Percentiles rank a stretch among this genome's conserved stretches.
Conservation (phyloP, 2,797 vertebrate genomes). For the Scleropages formosus region DNA sequence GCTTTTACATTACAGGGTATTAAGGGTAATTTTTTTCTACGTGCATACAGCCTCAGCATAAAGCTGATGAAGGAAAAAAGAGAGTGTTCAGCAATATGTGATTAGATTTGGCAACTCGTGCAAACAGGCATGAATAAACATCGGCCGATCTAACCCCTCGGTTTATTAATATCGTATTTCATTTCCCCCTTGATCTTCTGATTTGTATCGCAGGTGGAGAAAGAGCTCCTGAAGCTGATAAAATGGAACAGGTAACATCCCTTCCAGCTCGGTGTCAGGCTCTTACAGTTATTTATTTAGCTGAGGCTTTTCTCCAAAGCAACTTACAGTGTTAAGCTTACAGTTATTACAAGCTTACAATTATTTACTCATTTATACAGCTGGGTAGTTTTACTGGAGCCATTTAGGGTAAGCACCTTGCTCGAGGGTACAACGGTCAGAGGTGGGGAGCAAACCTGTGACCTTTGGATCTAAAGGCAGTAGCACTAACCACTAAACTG, state of each 20-base stretch:
- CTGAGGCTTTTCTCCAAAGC: too few relatives aligned
- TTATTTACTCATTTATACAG: too few relatives aligned
- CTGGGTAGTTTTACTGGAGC: too few relatives aligned
- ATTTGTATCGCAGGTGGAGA: slow-evolving; percentile 19
- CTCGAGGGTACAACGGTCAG: too few relatives aligned
- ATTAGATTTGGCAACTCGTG: slow-evolving; percentile 20
- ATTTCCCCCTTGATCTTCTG: slow-evolving; percentile 9
- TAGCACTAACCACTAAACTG: too few relatives aligned
- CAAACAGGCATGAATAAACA: slow-evolving; percentile 16
- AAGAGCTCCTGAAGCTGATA: slow-evolving; percentile 9
- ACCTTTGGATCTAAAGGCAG: too few relatives aligned
- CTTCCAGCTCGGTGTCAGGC: background rate
- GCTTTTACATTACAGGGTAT: background rate
- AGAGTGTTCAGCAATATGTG: slow-evolving; percentile 1
- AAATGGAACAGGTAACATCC: background rate
- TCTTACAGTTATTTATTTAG: too few relatives aligned
- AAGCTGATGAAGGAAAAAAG: background rate
- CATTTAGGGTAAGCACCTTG: too few relatives aligned
- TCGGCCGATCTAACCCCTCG: background rate
- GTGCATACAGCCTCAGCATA: background rate
- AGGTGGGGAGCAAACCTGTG: too few relatives aligned
- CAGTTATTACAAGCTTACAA: too few relatives aligned
- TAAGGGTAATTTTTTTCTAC: background rate
- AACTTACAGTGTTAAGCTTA: too few relatives aligned
- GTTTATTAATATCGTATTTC: slow-evolving; percentile 13